These are phyloP conservation scores for Poicephalus gulielmi DNA, from an alignment of 2,113 vertebrate genomes.

Conservation along the genomic window DNA sequence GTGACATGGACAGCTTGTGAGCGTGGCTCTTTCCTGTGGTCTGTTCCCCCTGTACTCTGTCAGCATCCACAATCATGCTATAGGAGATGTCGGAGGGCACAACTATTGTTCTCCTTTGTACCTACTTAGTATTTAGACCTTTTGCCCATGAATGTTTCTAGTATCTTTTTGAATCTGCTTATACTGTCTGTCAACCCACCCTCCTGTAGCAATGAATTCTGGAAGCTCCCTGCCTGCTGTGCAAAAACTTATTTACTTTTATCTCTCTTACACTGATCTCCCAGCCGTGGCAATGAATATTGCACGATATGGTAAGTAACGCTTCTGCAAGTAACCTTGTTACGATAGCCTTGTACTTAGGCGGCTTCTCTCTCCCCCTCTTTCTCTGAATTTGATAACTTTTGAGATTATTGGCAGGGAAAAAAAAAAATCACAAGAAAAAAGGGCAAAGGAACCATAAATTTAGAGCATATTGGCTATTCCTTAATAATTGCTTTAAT, in stretches of 20 bases:
- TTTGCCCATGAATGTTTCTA: neutral
- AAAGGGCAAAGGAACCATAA: neutral
- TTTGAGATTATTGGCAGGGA: neutral
- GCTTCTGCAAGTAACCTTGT: neutral
- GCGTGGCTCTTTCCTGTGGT: neutral
- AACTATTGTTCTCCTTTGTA: neutral
- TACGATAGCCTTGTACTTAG: neutral
- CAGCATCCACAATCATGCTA: neutral
- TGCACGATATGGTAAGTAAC: neutral
- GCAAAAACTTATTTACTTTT: neutral
- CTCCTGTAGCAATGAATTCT: neutral
- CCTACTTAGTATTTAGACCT: neutral
- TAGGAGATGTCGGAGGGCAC: neutral
- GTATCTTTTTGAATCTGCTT: neutral
- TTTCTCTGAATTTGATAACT: neutral
- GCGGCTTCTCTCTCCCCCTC: neutral
- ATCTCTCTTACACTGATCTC: neutral
- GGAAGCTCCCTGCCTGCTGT: neutral
- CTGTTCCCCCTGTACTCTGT: neutral
- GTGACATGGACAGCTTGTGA: neutral
- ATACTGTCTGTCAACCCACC: neutral
- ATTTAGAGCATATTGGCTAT: neutral
- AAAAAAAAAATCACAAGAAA: neutral
- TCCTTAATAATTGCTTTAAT: neutral
- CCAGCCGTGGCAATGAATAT: neutral